A percentile compares a stretch with the other conserved stretches of the same genome.
These are phyloP conservation scores for Drosophila fungiperda DNA, from an alignment of 2,888 invertebrate genomes.

Conservation along the genomic window DNA sequence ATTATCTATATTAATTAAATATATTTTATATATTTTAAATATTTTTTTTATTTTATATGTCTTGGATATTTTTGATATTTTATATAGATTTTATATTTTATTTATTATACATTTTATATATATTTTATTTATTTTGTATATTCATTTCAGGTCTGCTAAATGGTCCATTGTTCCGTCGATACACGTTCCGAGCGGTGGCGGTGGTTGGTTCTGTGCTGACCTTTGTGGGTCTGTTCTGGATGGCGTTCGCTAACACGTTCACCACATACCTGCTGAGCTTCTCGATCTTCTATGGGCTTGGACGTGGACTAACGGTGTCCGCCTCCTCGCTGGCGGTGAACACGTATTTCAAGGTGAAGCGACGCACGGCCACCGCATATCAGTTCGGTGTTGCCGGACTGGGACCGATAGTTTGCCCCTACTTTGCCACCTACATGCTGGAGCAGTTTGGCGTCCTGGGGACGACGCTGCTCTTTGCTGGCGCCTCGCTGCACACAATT, in stretches of 20 bases:
- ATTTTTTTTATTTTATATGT: background rate
- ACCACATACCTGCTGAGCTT: slow-evolving; percentile 86
- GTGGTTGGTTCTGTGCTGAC: slow-evolving; percentile 87
- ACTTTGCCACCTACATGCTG: slow-evolving; percentile 89
- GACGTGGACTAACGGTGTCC: slow-evolving; percentile 89
- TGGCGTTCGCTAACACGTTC: slow-evolving; percentile 88
- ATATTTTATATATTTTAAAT: background rate
- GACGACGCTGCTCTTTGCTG: slow-evolving; percentile 88
- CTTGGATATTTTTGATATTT: too few relatives aligned
- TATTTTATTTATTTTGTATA: background rate
- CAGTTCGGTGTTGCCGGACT: slow-evolving; percentile 90
- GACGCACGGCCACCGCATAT: slow-evolving; percentile 90
- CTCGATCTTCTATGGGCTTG: slow-evolving; percentile 82
- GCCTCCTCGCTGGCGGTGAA: slow-evolving; percentile 90
- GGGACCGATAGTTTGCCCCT: slow-evolving; percentile 90
- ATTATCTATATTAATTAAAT: background rate
- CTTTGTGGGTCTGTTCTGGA: slow-evolving; percentile 87
- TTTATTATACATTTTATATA: too few relatives aligned
- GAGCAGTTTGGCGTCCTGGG: slow-evolving; percentile 88
- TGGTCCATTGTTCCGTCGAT: slow-evolving; percentile 89
- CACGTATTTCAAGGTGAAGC: slow-evolving; percentile 90
- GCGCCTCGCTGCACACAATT: slow-evolving; percentile 89
- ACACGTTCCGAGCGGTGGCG: slow-evolving; percentile 89
- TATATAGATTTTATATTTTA: too few relatives aligned
- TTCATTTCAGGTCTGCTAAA: slow-evolving; percentile 86